Evolutionary conservation across 1,140 invertebrate species (phyloP).

Genomic region (Thaumetopoea pityocampa): DNA sequence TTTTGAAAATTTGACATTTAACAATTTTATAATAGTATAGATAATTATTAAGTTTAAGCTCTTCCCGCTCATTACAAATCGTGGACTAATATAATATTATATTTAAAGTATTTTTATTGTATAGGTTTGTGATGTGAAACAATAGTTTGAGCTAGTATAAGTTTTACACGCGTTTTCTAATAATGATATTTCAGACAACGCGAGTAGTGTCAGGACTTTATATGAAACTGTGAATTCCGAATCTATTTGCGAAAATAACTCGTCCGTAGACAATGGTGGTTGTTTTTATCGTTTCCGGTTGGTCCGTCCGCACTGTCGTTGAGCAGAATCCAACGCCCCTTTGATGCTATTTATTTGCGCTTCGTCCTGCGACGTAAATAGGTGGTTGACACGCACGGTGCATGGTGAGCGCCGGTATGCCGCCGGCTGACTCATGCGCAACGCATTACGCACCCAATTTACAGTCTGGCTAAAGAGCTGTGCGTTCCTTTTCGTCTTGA

Average conservation of each 20-base stretch:
- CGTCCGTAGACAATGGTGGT: slow-evolving; percentile 67
- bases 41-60: too few relatives aligned
- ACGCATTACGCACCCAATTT: slow-evolving; percentile 40
- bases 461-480: slow-evolving; percentile 39
- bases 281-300: slow-evolving; percentile 53
- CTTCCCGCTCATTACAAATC: too few relatives aligned
- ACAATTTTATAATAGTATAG: too few relatives aligned
- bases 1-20: too few relatives aligned
- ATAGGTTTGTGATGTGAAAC: too few relatives aligned
- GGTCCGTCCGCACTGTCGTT: slow-evolving; percentile 32
- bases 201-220: slow-evolving; percentile 12
- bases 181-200: slow-evolving; percentile 5
- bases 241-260: slow-evolving; percentile 69
- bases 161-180: too few relatives aligned
- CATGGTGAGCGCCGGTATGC: slow-evolving; percentile 61
- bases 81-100: too few relatives aligned
- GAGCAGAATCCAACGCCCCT: slow-evolving; percentile 60
- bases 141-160: too few relatives aligned
- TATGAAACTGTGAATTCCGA: slow-evolving; percentile 23
- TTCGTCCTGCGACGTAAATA: slow-evolving; percentile 73
- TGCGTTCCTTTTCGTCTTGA: slow-evolving; percentile 38
- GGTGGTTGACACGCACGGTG: slow-evolving; percentile 67
- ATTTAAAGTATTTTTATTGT: too few relatives aligned
- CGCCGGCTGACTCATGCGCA: slow-evolving; percentile 56
- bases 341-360: slow-evolving; percentile 74